These are phyloP conservation scores for Chrysotoxum bicinctum DNA, from an alignment of 2,888 invertebrate genomes.

Conservation along the genomic window DNA sequence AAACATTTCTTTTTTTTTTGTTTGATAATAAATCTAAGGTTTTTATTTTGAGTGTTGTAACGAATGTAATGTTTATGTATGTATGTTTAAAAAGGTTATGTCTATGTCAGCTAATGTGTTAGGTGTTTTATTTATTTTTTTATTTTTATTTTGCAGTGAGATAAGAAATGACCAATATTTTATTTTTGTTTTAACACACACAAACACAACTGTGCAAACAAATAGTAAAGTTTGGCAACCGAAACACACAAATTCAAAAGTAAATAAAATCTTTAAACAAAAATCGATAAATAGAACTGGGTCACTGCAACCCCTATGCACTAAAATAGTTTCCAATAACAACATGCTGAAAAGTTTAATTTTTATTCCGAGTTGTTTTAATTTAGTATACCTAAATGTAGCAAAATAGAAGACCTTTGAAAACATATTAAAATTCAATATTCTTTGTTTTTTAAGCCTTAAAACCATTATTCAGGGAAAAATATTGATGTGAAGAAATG, in stretches of 20 bases:
- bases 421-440: too few relatives aligned
- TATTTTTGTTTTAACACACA: conserved; percentile 35
- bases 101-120: conserved; percentile 46
- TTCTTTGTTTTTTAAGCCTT: too few relatives aligned
- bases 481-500: too few relatives aligned
- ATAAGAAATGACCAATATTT: conserved; percentile 51
- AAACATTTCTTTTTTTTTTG: conserved; percentile 60
- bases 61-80: conserved; percentile 15
- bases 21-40: conserved; percentile 53
- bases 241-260: conserved; percentile 34
- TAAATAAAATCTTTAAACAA: conserved; percentile 2
- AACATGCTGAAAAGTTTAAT: neutral
- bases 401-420: too few relatives aligned
- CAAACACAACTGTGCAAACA: conserved; percentile 66
- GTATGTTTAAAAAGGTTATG: neutral
- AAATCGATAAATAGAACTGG: neutral
- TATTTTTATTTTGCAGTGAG: conserved; percentile 28
- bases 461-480: too few relatives aligned
- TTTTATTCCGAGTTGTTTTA: too few relatives aligned
- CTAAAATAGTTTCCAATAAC: neutral
- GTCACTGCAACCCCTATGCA: neutral
- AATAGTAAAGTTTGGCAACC: conserved; percentile 35
- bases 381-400: too few relatives aligned
- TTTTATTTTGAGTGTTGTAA: conserved; percentile 62
- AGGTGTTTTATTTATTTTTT: neutral